Base-by-base conservation (phyloP, 2,888 invertebrate species). In the Eristalinus aeneus region DNA sequence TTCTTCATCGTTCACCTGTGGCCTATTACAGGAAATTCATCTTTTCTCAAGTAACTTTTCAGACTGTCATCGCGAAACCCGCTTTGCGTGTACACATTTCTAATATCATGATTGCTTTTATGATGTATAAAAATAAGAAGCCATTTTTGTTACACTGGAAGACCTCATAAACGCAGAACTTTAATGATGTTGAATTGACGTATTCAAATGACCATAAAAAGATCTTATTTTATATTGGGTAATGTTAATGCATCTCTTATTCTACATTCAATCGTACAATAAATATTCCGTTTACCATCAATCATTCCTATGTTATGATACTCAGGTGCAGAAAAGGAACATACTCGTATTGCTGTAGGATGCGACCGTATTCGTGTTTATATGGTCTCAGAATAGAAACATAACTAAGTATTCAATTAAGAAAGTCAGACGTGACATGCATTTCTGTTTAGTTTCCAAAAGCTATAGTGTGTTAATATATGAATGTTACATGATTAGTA, bases 361-460 rank as follows among this genome's bases (percentile, higher is more conserved):
- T 76, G 27, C 68, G 76, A 76, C 23, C 67, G 68, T 73, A 64
- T 81, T 73, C 72, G 39, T 81, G 68, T 81, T 46, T 81, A 69
- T 76, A 81, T 81, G 72, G 73, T 81, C 81, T 58, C 39, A 64
- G 69, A 81, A 81, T 81, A 81, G 85, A 81, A 81, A 81, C 81
- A 69, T 81, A 85, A 85, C 81, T 85, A 85, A 76, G 85, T 68
- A 85, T 85, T 85, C 85, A 85, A 85, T 85, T 85, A 81, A 81
- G 85, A 85, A 76, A 85, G 85, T 81, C 76, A 69, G 64, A 85
- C 85, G 85, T 85, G 85, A 81, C 81, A 76, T 72, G 85, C 71
- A 81, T 85, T 84, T 60, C 61, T 71, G 63, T 20, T 23, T 9
- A 20, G 36, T 60, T 68, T 68, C 34, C 36, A 22, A 61, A 63